A percentile compares a stretch with the other conserved stretches of the same genome.
phyloP scores from a whole-genome alignment of 2,888 invertebrate genomes.

The Trypoxylon attenuatum region DNA sequence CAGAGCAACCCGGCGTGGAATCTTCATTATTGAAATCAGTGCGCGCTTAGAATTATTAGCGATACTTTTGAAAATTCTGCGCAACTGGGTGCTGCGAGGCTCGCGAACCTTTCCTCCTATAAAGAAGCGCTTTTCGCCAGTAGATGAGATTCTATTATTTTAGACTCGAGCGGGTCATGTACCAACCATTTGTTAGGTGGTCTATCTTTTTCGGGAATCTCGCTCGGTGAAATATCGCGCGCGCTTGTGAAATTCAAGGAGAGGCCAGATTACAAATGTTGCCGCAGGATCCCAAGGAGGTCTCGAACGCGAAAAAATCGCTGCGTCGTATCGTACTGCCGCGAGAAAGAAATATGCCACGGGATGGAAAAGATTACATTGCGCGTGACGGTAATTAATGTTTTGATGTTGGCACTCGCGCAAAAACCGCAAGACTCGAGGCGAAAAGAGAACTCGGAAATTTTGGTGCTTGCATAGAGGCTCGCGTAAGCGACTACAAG shows the following conservation, averaged over 20 bases:
- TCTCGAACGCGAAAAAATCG: constrained; percentile 2
- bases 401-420: not conserved
- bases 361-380: not conserved
- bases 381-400: constrained; percentile 7
- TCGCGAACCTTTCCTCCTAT: not conserved
- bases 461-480: too few relatives aligned
- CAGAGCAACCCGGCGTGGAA: not conserved
- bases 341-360: not conserved
- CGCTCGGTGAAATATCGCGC: constrained; percentile 1
- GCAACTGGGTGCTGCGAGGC: not conserved
- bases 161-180: not conserved
- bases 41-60: not conserved
- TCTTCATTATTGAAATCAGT: constrained; percentile 1
- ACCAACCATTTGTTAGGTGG: not conserved
- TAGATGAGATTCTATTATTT: not conserved
- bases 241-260: not conserved
- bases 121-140: not conserved
- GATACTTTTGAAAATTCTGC: not conserved
- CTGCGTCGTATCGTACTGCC: not conserved
- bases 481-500: too few relatives aligned
- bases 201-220: constrained; percentile 4
- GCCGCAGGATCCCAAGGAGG: not conserved
- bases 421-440: not conserved
- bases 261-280: not conserved
- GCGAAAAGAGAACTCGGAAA: not conserved